These are phyloP conservation scores for Zaprionus gabonicus DNA, from an alignment of 1,140 invertebrate species.

Conservation along the genomic window DNA sequence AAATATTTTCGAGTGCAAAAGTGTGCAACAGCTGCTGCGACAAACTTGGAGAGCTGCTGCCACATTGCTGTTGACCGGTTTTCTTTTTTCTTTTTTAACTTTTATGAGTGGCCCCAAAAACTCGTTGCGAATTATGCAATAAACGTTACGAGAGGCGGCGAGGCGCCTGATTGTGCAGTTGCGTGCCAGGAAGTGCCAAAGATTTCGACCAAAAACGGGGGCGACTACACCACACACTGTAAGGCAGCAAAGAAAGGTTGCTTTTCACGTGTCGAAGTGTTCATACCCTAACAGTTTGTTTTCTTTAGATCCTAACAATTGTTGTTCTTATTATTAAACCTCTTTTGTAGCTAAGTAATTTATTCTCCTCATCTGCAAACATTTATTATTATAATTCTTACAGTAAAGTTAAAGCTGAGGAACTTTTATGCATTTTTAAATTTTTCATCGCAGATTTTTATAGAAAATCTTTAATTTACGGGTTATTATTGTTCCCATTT, in stretches of 20 bases:
- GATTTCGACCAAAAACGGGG: slow-evolving; percentile 42
- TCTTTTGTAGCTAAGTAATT: too few species aligned
- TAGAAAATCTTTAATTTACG: too few species aligned
- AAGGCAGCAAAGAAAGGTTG: background rate
- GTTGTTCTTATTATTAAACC: too few species aligned
- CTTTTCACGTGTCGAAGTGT: background rate
- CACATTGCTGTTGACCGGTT: slow-evolving; percentile 63
- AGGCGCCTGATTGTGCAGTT: slow-evolving; percentile 68
- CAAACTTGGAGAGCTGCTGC: slow-evolving; percentile 36
- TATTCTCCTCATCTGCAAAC: too few species aligned
- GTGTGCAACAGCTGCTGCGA: slow-evolving; percentile 43
- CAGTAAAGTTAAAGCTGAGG: too few species aligned
- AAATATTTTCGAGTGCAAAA: slow-evolving; percentile 50
- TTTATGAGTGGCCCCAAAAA: slow-evolving; percentile 60
- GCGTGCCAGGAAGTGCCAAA: slow-evolving; percentile 72
- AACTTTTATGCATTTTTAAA: too few species aligned
- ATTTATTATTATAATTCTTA: too few species aligned
- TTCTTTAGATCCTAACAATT: too few species aligned
- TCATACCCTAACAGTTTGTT: background rate
- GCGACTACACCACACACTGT: slow-evolving; percentile 20
- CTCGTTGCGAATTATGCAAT: slow-evolving; percentile 74
- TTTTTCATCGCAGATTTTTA: too few species aligned
- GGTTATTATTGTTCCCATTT: too few species aligned
- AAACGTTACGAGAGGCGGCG: slow-evolving; percentile 65
- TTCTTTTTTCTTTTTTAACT: background rate